A percentile compares a stretch with the other conserved stretches of the same genome.
These are phyloP conservation scores for Drosophila punjabiensis DNA, from an alignment of 1,140 invertebrate species.

Conservation along the genomic window DNA sequence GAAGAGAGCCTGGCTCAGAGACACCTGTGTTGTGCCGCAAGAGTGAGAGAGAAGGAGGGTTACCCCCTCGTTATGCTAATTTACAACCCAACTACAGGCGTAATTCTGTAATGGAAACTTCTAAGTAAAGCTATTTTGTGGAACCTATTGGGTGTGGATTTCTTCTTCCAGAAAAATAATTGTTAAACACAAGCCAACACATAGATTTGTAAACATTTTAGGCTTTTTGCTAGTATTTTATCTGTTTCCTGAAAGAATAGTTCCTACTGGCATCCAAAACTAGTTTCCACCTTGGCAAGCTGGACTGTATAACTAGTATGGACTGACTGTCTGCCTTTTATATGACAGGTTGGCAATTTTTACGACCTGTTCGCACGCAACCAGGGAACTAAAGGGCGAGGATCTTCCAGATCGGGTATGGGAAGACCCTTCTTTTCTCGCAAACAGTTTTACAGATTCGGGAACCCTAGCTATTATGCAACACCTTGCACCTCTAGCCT, in stretches of 20 bases:
- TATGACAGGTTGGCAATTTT: constrained; percentile 42
- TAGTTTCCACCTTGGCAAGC: constrained; percentile 7
- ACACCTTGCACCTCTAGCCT: constrained; percentile 24
- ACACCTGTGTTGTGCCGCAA: constrained; percentile 58
- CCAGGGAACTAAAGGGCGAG: constrained; percentile 1
- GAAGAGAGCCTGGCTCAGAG: constrained; percentile 51
- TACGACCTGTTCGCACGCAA: constrained; percentile 43
- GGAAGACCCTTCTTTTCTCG: constrained; percentile 28
- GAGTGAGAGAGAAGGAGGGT: constrained; percentile 14
- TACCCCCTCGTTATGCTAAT: constrained; percentile 61
- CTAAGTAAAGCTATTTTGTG: not conserved
- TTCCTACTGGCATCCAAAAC: constrained; percentile 6
- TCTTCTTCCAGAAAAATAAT: not conserved
- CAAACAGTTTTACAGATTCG: constrained; percentile 25
- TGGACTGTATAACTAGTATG: constrained; percentile 21
- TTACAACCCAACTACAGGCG: constrained; percentile 20
- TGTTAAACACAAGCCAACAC: not conserved
- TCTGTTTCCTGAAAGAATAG: not conserved
- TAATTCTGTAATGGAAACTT: constrained; percentile 20
- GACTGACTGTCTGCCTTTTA: constrained; percentile 6
- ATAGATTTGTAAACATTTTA: not conserved
- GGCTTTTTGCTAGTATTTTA: not conserved
- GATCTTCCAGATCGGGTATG: constrained; percentile 18
- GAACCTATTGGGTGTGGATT: not conserved
- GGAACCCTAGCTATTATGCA: constrained; percentile 34